Base-by-base conservation (phyloP, 2,888 invertebrate species). In the Volucella inflata region DNA sequence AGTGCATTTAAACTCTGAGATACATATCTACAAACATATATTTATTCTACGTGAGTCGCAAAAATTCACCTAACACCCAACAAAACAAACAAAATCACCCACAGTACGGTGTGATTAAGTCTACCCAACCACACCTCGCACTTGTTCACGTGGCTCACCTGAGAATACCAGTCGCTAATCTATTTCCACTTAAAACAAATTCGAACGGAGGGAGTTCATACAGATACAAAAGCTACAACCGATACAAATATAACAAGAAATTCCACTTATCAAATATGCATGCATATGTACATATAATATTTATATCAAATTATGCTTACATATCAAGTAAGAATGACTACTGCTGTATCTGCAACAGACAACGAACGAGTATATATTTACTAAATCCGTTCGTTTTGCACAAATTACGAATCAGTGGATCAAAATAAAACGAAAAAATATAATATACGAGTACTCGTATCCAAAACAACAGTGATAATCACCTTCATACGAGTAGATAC, bases 211-310 rank as follows among this genome's bases (percentile, higher is more conserved):
- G 17, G 10, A 53, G 55, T n/a, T 21, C 62, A 14, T 4, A 44
- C 16, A 12, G 17, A n/a, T 14, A 17, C n/a, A 17, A 2, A 12
- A 46, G 12, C 38, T 38, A 30, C 21, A 12, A 1, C 8, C n/a
- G 17, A 44, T 55, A 14, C 11, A 16, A 51, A 42, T 53, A 46
- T 53, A 62, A 75, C 75, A 8, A 53, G 50, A 51, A 50, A 30
- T 59, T 67, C 71, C 40, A 50, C 59, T 71, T 71, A 16, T 8
- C 36, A 21, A n/a, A 53, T 44, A 53, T 48, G 62, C 48, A 48
- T 53, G 9, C 40, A 60, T 0, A 16, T n/a, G n/a, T n/a, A n/a
- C n/a, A n/a, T n/a, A n/a, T n/a, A n/a, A n/a, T n/a, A n/a, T n/a
- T n/a, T n/a, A n/a, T 16, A 51, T 60, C 21, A 60, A 30, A 30